These are phyloP conservation scores for Vidua macroura DNA, from an alignment of 2,113 vertebrate species.

Conservation along the genomic window DNA sequence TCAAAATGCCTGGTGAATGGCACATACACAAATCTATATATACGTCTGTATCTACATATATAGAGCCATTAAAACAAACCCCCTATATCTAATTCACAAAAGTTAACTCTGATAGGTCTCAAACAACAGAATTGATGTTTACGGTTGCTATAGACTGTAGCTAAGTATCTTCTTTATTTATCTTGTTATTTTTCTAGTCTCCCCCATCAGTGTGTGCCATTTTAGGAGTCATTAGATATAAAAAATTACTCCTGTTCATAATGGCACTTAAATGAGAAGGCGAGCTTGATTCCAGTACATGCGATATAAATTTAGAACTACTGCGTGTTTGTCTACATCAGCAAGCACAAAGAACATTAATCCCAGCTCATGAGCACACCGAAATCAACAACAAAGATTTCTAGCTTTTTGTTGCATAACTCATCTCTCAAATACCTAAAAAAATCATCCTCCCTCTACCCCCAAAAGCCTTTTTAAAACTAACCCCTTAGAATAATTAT, in stretches of 20 bases:
- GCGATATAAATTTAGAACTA: neutral
- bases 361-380: neutral
- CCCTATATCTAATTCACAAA: neutral
- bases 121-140: neutral
- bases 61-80: constrained; percentile 9
- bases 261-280: neutral
- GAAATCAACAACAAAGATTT: constrained; percentile 20
- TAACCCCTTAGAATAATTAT: neutral
- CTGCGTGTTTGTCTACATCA: constrained; percentile 18
- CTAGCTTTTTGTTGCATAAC: neutral
- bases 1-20: neutral
- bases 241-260: constrained; percentile 10
- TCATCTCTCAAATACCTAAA: neutral
- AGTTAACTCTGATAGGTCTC: neutral
- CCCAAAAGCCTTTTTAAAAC: neutral
- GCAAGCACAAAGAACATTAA: constrained; percentile 34
- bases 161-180: neutral
- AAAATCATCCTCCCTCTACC: neutral
- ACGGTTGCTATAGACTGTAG: neutral
- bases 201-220: neutral
- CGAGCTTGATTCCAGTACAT: neutral
- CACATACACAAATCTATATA: neutral
- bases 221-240: neutral
- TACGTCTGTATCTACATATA: neutral
- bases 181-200: neutral